A percentile compares a stretch with the other conserved stretches of the same genome.
phyloP scores from a whole-genome alignment of 2,888 invertebrate genomes.

The Zaprionus lineosus region DNA sequence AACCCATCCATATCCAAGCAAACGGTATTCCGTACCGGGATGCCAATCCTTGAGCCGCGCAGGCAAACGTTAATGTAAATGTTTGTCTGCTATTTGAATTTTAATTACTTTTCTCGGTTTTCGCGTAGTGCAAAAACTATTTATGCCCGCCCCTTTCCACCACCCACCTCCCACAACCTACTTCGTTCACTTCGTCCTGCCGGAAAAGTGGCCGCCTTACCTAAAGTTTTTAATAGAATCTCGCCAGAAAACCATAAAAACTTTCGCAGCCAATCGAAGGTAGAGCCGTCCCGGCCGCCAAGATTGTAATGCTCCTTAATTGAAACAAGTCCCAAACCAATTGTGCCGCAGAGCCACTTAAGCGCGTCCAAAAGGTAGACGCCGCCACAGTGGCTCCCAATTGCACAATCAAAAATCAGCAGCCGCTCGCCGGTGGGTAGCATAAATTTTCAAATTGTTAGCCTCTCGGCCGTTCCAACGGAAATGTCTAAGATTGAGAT shows the following conservation, averaged over 20 bases:
- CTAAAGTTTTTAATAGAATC: conserved; percentile 74
- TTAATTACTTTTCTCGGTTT: conserved; percentile 74
- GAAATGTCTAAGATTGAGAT: conserved; percentile 77
- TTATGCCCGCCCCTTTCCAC: conserved; percentile 36
- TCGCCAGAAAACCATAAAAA: conserved; percentile 68
- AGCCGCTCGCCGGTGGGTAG: conserved; percentile 51
- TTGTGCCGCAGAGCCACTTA: conserved; percentile 65
- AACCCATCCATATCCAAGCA: no score
- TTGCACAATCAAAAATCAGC: conserved; percentile 78
- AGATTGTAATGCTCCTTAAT: conserved; percentile 81
- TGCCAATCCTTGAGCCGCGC: conserved; percentile 19
- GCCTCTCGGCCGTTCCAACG: conserved; percentile 60
- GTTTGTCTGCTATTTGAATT: conserved; percentile 79
- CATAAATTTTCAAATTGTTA: conserved; percentile 75
- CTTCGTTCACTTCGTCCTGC: neutral
- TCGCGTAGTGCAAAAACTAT: conserved; percentile 65
- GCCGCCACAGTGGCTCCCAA: conserved; percentile 64
- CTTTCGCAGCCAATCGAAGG: conserved; percentile 72
- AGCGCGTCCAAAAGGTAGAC: conserved; percentile 54
- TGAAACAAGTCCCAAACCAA: conserved; percentile 81
- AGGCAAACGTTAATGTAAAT: conserved; percentile 76
- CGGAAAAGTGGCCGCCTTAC: no score
- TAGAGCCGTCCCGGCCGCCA: conserved; percentile 20
- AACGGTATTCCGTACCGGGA: neutral
- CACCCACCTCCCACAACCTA: neutral